Conservation (phyloP, 2,888 invertebrate genomes). For the Phengaris alcon region DNA sequence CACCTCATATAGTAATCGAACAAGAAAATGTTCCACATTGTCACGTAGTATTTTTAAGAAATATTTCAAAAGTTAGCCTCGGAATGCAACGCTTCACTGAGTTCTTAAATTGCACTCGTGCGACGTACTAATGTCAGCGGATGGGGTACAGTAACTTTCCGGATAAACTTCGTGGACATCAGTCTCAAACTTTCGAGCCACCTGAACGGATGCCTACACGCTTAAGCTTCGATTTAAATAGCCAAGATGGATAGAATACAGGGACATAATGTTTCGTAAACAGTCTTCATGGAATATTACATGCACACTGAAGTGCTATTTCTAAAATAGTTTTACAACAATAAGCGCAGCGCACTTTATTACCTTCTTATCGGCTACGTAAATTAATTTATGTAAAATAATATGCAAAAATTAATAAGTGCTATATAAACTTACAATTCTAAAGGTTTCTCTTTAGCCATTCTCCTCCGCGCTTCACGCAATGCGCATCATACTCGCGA, state of each 20-base stretch:
- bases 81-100: slow-evolving; percentile 34
- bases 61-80: slow-evolving; percentile 5
- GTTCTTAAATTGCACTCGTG: slow-evolving; percentile 52
- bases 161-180: slow-evolving; percentile 62
- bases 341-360: too few relatives aligned
- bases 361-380: too few relatives aligned
- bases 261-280: neutral
- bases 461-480: too few relatives aligned
- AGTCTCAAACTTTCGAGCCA: slow-evolving; percentile 66
- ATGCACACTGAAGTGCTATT: too few relatives aligned
- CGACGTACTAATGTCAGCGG: slow-evolving; percentile 46
- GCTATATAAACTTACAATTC: too few relatives aligned
- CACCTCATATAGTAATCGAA: too few relatives aligned
- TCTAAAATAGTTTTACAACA: too few relatives aligned
- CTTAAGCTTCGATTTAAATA: slow-evolving; percentile 24
- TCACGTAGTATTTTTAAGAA: slow-evolving; percentile 10
- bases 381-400: too few relatives aligned
- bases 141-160: slow-evolving; percentile 52
- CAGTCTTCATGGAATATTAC: too few relatives aligned
- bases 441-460: too few relatives aligned
- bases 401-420: too few relatives aligned
- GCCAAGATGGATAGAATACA: neutral
- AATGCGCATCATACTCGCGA: too few relatives aligned
- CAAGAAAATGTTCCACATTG: neutral
- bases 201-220: slow-evolving; percentile 46